Base-by-base conservation (phyloP, 2,113 vertebrate species). In the Pholis gunnellus region DNA sequence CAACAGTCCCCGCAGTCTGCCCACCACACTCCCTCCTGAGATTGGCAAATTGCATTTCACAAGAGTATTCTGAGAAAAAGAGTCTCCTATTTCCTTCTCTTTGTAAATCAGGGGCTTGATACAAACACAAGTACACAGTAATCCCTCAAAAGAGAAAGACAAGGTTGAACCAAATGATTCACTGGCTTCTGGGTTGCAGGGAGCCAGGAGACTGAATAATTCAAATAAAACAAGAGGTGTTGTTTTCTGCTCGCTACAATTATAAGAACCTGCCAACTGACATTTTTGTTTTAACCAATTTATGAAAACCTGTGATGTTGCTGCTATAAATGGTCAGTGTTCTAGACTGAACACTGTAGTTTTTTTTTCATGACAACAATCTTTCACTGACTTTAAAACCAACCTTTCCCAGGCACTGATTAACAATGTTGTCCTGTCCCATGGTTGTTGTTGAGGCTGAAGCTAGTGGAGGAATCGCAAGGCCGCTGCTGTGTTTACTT, bases 1-100 rank as follows among this genome's bases (percentile, higher is more conserved):
- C 84, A 75, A 67, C 77, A 67, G 31, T 84, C 71, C 72, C 72
- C 1, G 34, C 67, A 52, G 68, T 72, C 84, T 67, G 72, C 69
- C 79, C 79, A 40, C 57, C 54, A 34, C 78, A 31, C 64, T 60
- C 57, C 29, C 48, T 44, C 56, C 25, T n/a, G 63, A 61, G 75
- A 83, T 60, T 52, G 60, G 67, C 63, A 87, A 86, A 85, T 82
- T 82, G 59, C 60, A 76, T 76, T 67, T 61, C 68, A 63, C 83
- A 15, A 34, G 56, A 15, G 67, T 63, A 46, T 71, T 31, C 54
- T 69, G 9, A 40, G 13, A 59, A 48, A 59, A 48, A 63, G 38
- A 75, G 1, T 42, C 44, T 65, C 17, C 48, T 27, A 6, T 67
- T 71, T 78, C 11, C 25, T 36, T 0, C 46, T 72, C 48, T 52